phyloP scores from a whole-genome alignment of 1,140 invertebrate genomes.

The Macrostomum lignano region DNA sequence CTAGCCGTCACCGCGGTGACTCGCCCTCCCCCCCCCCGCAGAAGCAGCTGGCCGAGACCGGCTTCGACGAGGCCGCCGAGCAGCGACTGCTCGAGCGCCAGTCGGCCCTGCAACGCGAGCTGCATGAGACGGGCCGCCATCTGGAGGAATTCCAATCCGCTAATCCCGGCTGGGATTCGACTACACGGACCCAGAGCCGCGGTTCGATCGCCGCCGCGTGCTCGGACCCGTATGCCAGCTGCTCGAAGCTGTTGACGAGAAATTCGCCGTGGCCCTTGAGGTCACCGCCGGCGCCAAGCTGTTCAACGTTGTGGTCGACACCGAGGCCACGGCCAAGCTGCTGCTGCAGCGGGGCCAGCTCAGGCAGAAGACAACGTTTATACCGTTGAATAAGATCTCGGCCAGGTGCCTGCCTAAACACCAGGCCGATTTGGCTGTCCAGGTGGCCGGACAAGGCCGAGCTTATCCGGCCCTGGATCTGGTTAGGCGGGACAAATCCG shows the following conservation, averaged over 20 bases:
- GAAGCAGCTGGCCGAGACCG: no score
- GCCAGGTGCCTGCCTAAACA: slow-evolving; percentile 30
- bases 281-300: slow-evolving; percentile 59
- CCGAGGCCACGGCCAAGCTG: slow-evolving; percentile 49
- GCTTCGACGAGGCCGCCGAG: no score
- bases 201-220: slow-evolving; percentile 46
- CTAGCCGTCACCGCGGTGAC: no score
- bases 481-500: slow-evolving; percentile 41
- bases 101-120: not conserved
- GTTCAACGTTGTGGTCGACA: slow-evolving; percentile 65
- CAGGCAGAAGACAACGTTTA: slow-evolving; percentile 43
- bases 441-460: slow-evolving; percentile 35
- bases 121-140: not conserved
- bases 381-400: slow-evolving; percentile 67
- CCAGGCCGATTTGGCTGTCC: slow-evolving; percentile 5
- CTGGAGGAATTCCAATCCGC: not conserved
- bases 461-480: slow-evolving; percentile 51
- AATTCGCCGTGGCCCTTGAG: slow-evolving; percentile 48
- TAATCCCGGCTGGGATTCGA: slow-evolving; percentile 34
- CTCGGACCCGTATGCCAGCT: slow-evolving; percentile 48
- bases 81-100: no score
- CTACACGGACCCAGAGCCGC: slow-evolving; percentile 25
- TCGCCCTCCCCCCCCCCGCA: no score
- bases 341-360: slow-evolving; percentile 52
- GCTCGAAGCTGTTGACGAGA: slow-evolving; percentile 43